Conservation (phyloP, 2,888 invertebrate genomes). For the Tetropium fuscum region DNA sequence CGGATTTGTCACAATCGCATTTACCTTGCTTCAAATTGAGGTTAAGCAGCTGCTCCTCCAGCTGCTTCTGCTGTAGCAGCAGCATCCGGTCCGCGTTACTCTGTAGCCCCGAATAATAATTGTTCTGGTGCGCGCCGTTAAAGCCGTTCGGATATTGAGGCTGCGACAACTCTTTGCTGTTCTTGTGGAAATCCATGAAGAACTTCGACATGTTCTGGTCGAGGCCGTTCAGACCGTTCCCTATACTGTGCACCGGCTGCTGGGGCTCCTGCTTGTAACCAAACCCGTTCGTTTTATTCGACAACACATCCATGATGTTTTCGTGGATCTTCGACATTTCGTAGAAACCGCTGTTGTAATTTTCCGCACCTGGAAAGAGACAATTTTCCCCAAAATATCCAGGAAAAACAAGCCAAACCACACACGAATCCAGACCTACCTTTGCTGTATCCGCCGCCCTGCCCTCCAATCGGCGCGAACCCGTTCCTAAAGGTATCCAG, state of each 20-base stretch:
- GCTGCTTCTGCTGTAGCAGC: constrained; percentile 59
- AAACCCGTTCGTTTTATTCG: constrained; percentile 51
- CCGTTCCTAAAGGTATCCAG: constrained; percentile 32
- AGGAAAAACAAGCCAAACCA: too few relatives aligned
- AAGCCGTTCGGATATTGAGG: constrained; percentile 49
- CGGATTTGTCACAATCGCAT: too few relatives aligned
- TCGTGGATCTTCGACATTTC: constrained; percentile 51
- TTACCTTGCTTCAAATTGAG: constrained; percentile 55
- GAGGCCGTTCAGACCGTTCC: constrained; percentile 56
- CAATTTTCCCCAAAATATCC: not conserved
- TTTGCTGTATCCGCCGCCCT: constrained; percentile 45
- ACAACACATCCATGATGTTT: constrained; percentile 55
- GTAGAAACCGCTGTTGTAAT: constrained; percentile 44
- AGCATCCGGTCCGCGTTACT: constrained; percentile 47
- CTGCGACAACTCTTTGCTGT: constrained; percentile 53
- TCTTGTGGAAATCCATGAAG: constrained; percentile 79
- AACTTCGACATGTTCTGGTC: constrained; percentile 74
- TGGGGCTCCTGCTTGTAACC: constrained; percentile 32
- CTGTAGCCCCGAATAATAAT: constrained; percentile 42
- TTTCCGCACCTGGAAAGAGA: constrained; percentile 33
- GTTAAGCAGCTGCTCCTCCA: constrained; percentile 61
- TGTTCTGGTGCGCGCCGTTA: constrained; percentile 48
- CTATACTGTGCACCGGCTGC: constrained; percentile 31
- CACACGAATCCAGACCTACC: too few relatives aligned
- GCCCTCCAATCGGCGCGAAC: constrained; percentile 32